These are phyloP conservation scores for Myotis davidii DNA, from an alignment of 2,113 vertebrate genomes.

Conservation along the genomic window DNA sequence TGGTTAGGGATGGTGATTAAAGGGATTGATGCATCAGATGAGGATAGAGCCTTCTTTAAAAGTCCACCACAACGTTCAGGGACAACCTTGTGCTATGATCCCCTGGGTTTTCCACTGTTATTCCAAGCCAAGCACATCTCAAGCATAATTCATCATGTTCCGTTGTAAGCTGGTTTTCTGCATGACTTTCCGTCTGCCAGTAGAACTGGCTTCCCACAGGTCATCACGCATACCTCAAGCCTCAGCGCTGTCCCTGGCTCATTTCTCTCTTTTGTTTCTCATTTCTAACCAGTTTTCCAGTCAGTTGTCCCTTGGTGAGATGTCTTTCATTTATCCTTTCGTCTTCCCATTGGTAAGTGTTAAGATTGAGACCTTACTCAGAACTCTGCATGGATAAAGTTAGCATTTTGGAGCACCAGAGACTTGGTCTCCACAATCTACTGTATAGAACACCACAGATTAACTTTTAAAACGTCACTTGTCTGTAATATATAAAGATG, in stretches of 20 bases:
- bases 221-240: background rate
- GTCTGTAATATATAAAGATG: background rate
- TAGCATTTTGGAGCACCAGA: background rate
- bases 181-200: background rate
- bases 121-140: constrained; percentile 33
- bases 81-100: background rate
- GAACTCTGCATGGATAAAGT: background rate
- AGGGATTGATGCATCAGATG: background rate
- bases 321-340: background rate
- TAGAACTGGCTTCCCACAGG: background rate
- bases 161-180: background rate
- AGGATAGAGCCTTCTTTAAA: background rate
- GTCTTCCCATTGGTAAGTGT: background rate
- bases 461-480: background rate
- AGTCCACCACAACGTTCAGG: background rate
- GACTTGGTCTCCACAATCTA: background rate
- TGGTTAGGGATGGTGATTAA: background rate
- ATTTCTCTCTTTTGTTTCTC: background rate
- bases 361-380: background rate
- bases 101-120: constrained; percentile 29
- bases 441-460: background rate
- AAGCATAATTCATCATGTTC: constrained; percentile 31
- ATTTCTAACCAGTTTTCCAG: background rate
- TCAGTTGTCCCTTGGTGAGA: background rate
- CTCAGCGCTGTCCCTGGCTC: background rate